Conservation (phyloP, 1,140 invertebrate species). For the Mactra quadrangularis region DNA sequence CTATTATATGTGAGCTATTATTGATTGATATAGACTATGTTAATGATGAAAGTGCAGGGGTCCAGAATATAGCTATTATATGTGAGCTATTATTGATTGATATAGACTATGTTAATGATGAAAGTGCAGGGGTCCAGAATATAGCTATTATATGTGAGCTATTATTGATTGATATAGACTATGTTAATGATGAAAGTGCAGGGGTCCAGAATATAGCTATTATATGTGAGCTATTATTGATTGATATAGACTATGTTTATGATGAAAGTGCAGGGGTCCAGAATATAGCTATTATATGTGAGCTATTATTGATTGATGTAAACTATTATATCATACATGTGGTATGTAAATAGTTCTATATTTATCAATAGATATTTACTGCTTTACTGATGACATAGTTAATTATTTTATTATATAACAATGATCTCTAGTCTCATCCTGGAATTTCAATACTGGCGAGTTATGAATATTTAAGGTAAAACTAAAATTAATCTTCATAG, state of each 20-base stretch:
- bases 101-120: constrained; percentile 48
- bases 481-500: too few relatives aligned
- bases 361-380: constrained; percentile 27
- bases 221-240: constrained; percentile 49
- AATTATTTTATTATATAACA: too few relatives aligned
- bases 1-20: constrained; percentile 54
- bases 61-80: constrained; percentile 57
- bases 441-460: too few relatives aligned
- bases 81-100: constrained; percentile 48
- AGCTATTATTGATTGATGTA: constrained; percentile 27
- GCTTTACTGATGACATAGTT: constrained; percentile 45
- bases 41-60: constrained; percentile 63
- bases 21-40: not conserved
- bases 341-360: constrained; percentile 21
- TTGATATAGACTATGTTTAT: constrained; percentile 13
- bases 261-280: constrained; percentile 63
- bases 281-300: constrained; percentile 57
- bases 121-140: constrained; percentile 63
- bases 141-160: constrained; percentile 58
- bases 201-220: constrained; percentile 60
- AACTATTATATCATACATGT: constrained; percentile 40
- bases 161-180: constrained; percentile 1
- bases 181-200: constrained; percentile 60
- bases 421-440: too few relatives aligned
- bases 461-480: too few relatives aligned